Evolutionary conservation across 2,888 invertebrate genomes (phyloP).

Genomic region (Drosophila quinaria): DNA sequence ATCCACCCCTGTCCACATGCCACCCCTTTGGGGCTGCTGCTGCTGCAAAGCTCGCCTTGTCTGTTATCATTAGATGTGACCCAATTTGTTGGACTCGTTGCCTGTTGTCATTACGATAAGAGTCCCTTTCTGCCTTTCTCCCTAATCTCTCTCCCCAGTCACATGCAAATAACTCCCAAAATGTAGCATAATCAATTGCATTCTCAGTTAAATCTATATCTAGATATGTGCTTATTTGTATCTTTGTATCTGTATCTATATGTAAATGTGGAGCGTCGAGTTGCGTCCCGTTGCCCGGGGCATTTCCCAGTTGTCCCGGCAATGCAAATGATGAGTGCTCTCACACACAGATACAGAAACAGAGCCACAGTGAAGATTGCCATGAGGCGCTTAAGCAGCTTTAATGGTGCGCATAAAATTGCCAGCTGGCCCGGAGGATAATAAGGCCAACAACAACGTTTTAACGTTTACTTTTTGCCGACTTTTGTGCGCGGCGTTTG

Average conservation of each 20-base stretch:
- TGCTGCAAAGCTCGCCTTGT: slow-evolving; percentile 16
- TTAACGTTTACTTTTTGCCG: slow-evolving; percentile 54
- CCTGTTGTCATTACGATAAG: slow-evolving; percentile 61
- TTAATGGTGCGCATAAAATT: slow-evolving; percentile 70
- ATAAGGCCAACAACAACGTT: slow-evolving; percentile 26
- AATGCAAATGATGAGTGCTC: slow-evolving; percentile 48
- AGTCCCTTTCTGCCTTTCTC: slow-evolving; percentile 3
- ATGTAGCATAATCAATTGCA: slow-evolving; percentile 58
- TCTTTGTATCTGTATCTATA: slow-evolving; percentile 9
- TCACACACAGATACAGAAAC: background rate
- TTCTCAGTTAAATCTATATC: slow-evolving; percentile 14
- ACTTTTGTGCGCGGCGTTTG: slow-evolving; percentile 55
- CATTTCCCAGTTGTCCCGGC: slow-evolving; percentile 33
- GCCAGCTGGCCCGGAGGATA: slow-evolving; percentile 52
- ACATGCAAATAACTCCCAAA: slow-evolving; percentile 34
- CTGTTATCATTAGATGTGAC: slow-evolving; percentile 67
- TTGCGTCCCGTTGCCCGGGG: slow-evolving; percentile 34
- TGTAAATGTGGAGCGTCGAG: slow-evolving; percentile 6
- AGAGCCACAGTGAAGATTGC: slow-evolving; percentile 43
- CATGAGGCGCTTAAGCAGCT: slow-evolving; percentile 66
- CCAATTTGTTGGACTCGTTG: slow-evolving; percentile 64
- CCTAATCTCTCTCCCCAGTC: background rate
- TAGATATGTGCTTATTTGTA: background rate
- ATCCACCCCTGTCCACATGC: background rate
- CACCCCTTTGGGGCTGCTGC: slow-evolving; percentile 7